These are phyloP conservation scores for Pogonophryne albipinna DNA, from an alignment of 2,797 vertebrate genomes.

Conservation along the genomic window DNA sequence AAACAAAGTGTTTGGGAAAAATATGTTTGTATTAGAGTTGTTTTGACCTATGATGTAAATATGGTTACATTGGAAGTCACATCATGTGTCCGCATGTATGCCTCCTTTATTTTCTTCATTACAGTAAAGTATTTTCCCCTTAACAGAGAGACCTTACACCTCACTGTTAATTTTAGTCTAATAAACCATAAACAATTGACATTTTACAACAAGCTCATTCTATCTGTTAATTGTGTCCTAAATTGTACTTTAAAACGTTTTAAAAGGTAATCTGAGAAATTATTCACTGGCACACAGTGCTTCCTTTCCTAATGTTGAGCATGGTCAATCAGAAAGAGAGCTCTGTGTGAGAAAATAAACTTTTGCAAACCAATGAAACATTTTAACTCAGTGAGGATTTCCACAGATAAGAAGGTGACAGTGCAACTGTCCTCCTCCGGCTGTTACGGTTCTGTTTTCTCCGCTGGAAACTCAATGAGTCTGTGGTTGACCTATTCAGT, in stretches of 20 bases:
- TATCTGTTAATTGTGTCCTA: too few relatives aligned
- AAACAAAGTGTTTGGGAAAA: background rate
- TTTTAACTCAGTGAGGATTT: background rate
- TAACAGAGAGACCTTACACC: too few relatives aligned
- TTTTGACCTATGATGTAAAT: background rate
- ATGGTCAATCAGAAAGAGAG: background rate
- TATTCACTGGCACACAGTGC: too few relatives aligned
- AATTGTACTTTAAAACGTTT: too few relatives aligned
- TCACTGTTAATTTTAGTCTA: too few relatives aligned
- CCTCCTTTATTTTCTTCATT: background rate
- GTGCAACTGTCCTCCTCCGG: constrained; percentile 48
- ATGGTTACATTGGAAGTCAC: background rate
- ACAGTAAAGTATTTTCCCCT: background rate
- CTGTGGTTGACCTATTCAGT: constrained; percentile 66
- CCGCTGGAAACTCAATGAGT: constrained; percentile 77
- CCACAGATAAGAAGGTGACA: background rate
- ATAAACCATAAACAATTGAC: too few relatives aligned
- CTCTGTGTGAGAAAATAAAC: background rate
- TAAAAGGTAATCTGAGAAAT: too few relatives aligned
- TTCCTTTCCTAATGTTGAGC: constrained; percentile 12
- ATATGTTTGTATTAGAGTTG: background rate
- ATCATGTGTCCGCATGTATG: background rate
- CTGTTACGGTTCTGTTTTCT: constrained; percentile 47
- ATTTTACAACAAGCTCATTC: too few relatives aligned
- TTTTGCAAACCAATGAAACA: background rate